phyloP scores from a whole-genome alignment of 1,140 invertebrate species.

The Heliconius congener region DNA sequence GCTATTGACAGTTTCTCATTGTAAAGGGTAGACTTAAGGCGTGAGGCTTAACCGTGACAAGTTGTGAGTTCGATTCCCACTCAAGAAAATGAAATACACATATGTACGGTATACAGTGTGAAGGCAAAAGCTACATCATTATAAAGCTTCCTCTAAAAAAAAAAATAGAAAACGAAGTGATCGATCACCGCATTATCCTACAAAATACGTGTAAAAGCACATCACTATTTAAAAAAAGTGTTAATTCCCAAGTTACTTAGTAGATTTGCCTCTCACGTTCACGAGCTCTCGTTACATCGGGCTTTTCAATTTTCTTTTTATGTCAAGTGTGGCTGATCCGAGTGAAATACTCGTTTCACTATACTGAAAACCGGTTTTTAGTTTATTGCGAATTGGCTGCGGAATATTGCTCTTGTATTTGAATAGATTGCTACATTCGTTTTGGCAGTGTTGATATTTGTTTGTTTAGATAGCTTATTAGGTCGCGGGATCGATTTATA shows the following conservation, averaged over 20 bases:
- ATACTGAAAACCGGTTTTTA: not conserved
- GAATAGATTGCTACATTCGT: not conserved
- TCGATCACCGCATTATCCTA: no score
- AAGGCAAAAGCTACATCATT: no score
- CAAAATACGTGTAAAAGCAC: not conserved
- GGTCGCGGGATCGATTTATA: no score
- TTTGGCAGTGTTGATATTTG: not conserved
- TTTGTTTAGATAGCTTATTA: no score
- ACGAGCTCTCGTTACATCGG: slow-evolving; percentile 14
- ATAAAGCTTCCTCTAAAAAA: no score
- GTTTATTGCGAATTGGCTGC: slow-evolving; percentile 1
- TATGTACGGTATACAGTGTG: no score
- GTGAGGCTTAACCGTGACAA: no score
- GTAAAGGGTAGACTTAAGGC: no score
- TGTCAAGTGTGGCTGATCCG: slow-evolving; percentile 23
- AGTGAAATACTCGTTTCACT: not conserved
- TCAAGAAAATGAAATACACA: no score
- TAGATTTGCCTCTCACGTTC: not conserved
- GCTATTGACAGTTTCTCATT: no score
- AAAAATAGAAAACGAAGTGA: no score
- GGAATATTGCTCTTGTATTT: not conserved
- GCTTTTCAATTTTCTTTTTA: slow-evolving; percentile 31
- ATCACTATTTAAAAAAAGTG: not conserved
- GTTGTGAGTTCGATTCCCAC: no score
- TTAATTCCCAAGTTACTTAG: not conserved